Base-by-base conservation (phyloP, 2,797 vertebrate genomes). In the Hoplostethus atlanticus region DNA sequence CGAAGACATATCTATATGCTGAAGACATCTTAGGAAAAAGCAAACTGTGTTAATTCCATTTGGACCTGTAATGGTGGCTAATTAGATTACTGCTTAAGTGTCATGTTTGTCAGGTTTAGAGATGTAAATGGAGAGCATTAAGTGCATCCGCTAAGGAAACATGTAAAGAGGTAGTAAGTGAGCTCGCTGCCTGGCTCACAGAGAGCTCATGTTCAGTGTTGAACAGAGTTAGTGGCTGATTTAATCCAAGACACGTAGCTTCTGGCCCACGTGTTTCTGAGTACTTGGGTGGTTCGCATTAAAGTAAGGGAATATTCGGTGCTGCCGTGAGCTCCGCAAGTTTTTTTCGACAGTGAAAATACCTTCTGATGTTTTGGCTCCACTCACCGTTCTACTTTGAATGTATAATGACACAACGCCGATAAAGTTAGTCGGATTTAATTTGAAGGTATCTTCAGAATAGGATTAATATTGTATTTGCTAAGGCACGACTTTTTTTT, bases 81-180 rank as follows among this genome's bases (percentile, higher is more conserved):
- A 92, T 92, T 90, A 92, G 84, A 91, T 92, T 86, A 90, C 78
- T 58, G 50, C 79, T 76, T 88, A 83, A 89, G 91, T 90, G 90
- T 91, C 87, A 84, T 89, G 84, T 94, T 90, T 91, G 85, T 86
- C 80, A 89, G 90, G 86, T 94, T 93, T 85, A 85, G 69, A 85
- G 79, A 89, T 79, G 81, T 82, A 87, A 92, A 91, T 84, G 80
- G 80, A 53, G 85, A 82, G 79, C 73, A 82, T 88, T 90, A 86
- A 87, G 84, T 66, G 66, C 67, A 85, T 79, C 71, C 62, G 79
- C 78, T 73, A 77, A 81, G 64, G 76, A 62, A 69, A 71, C 64
- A 66, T 69, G 40, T 42, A 53, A 64, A 74, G 76, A 68, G 64
- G 72, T 60, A 75, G 77, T 60, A 51, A 86, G 73, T 2, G 11